Percentiles rank a stretch among this genome's conserved stretches.
Evolutionary conservation across 2,797 vertebrate genomes (phyloP).

Genomic region (Lepus townsendii): DNA sequence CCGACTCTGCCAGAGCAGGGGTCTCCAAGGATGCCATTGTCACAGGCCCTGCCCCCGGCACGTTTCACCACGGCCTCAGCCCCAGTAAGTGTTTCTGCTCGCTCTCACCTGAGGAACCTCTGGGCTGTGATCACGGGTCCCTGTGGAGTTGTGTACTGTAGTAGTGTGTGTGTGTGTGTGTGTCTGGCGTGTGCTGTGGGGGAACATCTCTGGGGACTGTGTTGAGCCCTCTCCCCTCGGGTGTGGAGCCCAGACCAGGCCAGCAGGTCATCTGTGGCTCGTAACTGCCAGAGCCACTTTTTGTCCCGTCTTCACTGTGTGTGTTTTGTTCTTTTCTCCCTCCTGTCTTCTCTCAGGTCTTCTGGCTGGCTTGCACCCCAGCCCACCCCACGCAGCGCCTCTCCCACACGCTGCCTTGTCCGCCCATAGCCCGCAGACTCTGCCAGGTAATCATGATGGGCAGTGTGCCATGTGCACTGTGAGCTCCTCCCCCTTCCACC

Average conservation of each 20-base stretch:
- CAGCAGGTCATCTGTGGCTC: slow-evolving; percentile 56
- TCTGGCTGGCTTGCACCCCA: slow-evolving; percentile 91
- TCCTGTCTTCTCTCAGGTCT: slow-evolving; percentile 90
- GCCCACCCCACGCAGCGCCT: slow-evolving; percentile 88
- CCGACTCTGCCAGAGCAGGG: slow-evolving; percentile 89
- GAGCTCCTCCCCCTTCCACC: neutral
- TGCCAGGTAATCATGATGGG: slow-evolving; percentile 90
- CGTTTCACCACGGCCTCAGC: slow-evolving; percentile 91
- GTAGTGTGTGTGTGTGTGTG: slow-evolving; percentile 63
- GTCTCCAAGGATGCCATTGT: slow-evolving; percentile 92
- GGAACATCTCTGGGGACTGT: neutral
- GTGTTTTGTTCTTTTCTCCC: slow-evolving; percentile 84
- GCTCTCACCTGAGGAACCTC: neutral
- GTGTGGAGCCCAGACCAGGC: neutral
- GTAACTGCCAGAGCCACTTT: slow-evolving; percentile 70
- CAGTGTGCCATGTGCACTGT: slow-evolving; percentile 44
- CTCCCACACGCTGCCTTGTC: slow-evolving; percentile 90
- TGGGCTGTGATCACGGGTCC: neutral
- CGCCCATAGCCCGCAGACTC: slow-evolving; percentile 90
- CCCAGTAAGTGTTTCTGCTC: slow-evolving; percentile 89
- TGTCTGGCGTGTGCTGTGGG: slow-evolving; percentile 66
- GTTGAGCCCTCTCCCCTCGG: slow-evolving; percentile 27
- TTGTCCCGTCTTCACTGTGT: slow-evolving; percentile 80
- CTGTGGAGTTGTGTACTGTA: slow-evolving; percentile 54
- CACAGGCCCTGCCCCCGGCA: slow-evolving; percentile 91